phyloP scores from a whole-genome alignment of 1,140 invertebrate species.

The Polyergus mexicanus region DNA sequence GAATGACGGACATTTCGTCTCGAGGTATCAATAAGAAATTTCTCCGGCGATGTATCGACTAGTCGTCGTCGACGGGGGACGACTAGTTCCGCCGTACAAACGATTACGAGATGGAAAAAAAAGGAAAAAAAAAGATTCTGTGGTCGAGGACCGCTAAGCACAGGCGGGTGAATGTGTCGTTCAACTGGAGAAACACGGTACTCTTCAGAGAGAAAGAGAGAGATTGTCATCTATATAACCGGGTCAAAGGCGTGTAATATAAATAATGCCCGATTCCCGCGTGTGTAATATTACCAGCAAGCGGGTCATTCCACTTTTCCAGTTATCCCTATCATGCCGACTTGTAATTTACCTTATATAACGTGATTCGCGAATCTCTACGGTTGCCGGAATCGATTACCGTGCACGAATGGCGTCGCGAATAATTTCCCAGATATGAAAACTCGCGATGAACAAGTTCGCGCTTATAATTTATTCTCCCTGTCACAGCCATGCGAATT shows the following conservation, averaged over 20 bases:
- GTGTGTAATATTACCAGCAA: slow-evolving; percentile 25
- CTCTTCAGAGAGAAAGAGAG: slow-evolving; percentile 13
- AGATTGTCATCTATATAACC: slow-evolving; percentile 43
- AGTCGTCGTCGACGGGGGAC: neutral
- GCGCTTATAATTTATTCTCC: neutral
- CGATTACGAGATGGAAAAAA: slow-evolving; percentile 51
- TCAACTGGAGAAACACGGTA: slow-evolving; percentile 34
- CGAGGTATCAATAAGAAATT: slow-evolving; percentile 21
- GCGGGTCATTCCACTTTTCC: slow-evolving; percentile 44
- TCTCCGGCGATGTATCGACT: neutral
- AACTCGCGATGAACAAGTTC: neutral
- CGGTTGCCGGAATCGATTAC: slow-evolving; percentile 21
- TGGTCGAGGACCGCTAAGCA: slow-evolving; percentile 54
- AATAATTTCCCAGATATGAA: slow-evolving; percentile 7
- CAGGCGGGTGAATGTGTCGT: slow-evolving; percentile 9
- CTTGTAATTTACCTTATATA: neutral
- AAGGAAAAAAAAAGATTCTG: slow-evolving; percentile 49
- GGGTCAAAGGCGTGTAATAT: slow-evolving; percentile 51
- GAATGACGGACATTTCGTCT: neutral
- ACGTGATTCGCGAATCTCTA: neutral
- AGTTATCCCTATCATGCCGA: neutral
- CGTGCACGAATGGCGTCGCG: neutral
- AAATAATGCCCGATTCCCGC: slow-evolving; percentile 33
- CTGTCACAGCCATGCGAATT: neutral
- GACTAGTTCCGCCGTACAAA: slow-evolving; percentile 15